These are phyloP conservation scores for Cheirogaleus medius DNA, from an alignment of 2,113 vertebrate genomes.

Conservation along the genomic window DNA sequence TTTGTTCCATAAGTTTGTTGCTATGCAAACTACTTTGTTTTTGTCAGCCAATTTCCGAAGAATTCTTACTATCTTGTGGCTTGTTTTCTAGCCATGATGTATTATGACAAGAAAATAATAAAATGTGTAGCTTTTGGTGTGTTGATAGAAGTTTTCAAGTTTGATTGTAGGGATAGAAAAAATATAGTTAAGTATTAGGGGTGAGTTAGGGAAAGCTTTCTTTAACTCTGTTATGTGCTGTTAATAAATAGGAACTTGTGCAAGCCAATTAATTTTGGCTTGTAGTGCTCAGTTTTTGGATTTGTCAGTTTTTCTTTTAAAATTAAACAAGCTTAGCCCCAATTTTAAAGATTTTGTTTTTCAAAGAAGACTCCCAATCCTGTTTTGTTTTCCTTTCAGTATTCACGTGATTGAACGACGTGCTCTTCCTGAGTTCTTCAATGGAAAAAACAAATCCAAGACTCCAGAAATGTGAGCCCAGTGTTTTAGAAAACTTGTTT, in stretches of 20 bases:
- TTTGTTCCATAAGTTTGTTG: background rate
- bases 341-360: background rate
- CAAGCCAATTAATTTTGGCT: background rate
- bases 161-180: background rate
- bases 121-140: background rate
- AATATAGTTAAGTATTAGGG: background rate
- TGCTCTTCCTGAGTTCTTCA: conserved; percentile 96
- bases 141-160: background rate
- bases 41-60: background rate
- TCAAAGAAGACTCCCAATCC: background rate
- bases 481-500: background rate
- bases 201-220: background rate
- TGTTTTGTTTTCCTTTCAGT: conserved; percentile 76
- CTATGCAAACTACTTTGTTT: background rate
- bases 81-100: background rate
- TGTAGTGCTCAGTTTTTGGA: background rate
- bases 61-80: background rate
- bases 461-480: conserved; percentile 96
- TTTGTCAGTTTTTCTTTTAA: background rate
- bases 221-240: background rate
- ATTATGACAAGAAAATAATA: background rate
- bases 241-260: background rate
- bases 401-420: conserved; percentile 97
- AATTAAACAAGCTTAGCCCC: background rate
- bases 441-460: conserved; percentile 98